phyloP scores from a whole-genome alignment of 2,113 vertebrate species.

The Alaudala cheleensis region DNA sequence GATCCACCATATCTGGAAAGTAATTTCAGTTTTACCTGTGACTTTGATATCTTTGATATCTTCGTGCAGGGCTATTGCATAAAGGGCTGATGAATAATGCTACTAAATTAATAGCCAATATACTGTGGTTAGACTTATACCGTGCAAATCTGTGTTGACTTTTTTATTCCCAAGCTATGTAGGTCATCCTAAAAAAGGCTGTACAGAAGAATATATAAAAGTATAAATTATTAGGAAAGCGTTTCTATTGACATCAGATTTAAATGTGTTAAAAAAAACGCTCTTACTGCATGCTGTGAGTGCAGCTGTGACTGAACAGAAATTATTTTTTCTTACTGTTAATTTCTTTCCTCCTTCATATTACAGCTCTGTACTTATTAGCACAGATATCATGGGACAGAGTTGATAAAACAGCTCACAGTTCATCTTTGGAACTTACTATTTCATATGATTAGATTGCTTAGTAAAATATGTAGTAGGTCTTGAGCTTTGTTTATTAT shows the following conservation, averaged over 20 bases:
- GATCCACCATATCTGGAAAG: neutral
- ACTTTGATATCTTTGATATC: neutral
- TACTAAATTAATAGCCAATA: neutral
- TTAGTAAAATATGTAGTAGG: neutral
- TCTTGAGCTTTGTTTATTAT: slow-evolving; percentile 27
- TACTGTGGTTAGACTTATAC: neutral
- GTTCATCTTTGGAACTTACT: slow-evolving; percentile 43
- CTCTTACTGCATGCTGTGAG: neutral
- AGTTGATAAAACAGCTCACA: neutral
- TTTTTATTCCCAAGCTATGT: slow-evolving; percentile 11
- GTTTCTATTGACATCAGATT: neutral
- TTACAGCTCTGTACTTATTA: neutral
- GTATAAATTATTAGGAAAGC: neutral
- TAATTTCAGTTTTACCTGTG: neutral
- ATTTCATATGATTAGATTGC: slow-evolving; percentile 6
- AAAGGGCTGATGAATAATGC: neutral
- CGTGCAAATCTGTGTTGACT: neutral
- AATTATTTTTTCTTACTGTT: neutral
- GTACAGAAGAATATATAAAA: neutral
- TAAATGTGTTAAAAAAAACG: neutral
- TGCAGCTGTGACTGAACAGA: neutral
- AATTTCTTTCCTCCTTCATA: neutral
- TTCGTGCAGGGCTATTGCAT: neutral
- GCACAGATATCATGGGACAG: neutral
- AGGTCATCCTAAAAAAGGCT: slow-evolving; percentile 21